Base-by-base conservation (phyloP, 2,797 vertebrate species). In the Clarias platycephalus region DNA sequence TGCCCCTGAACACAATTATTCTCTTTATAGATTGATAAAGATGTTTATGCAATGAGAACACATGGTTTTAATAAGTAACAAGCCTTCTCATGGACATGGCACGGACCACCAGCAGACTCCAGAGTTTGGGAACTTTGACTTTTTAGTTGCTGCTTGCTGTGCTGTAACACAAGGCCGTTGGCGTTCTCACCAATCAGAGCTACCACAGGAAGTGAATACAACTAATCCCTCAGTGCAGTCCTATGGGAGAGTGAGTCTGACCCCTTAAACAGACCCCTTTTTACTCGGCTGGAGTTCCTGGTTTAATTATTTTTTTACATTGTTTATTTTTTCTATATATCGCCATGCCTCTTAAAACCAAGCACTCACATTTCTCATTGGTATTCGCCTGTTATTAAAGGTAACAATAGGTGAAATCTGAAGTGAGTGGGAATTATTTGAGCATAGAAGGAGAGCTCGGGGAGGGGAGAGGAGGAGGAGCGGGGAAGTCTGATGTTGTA, bases 161-260 rank as follows among this genome's bases (percentile, higher is more conserved):
- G 77, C 34, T 28, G 81, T 89, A 87, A 85, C 74, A 86, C 40
- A 67, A 26, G 74, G 82, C 85, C 86, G n/a, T 85, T 90, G 72
- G 86, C 86, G 81, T 88, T 91, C 89, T 88, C 87, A 91, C 87
- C 89, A 86, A 70, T 87, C 77, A 1, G 90, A 92, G 92, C 87
- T 88, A 87, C 77, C 85, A 89, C 92, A 93, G 92, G 93, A 95
- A 94, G 92, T 91, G 89, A 92, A 89, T 91, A 91, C 88, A 89
- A 89, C 91, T 92, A 90, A 89, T 91, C 92, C 89, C 85, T 88
- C 88, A 89, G 87, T 84, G 83, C 85, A 8, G 83, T 91, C 92
- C 91, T 90, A 70, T 68, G 90, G 91, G 91, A 92, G 85, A 84
- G 83, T 85, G 88, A 89, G 92, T 89, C 86, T 91, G 87, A 93